Percentiles rank a stretch among this genome's conserved stretches.
Evolutionary conservation across 2,888 invertebrate genomes (phyloP).

Genomic region (Cynaeus angustus): DNA sequence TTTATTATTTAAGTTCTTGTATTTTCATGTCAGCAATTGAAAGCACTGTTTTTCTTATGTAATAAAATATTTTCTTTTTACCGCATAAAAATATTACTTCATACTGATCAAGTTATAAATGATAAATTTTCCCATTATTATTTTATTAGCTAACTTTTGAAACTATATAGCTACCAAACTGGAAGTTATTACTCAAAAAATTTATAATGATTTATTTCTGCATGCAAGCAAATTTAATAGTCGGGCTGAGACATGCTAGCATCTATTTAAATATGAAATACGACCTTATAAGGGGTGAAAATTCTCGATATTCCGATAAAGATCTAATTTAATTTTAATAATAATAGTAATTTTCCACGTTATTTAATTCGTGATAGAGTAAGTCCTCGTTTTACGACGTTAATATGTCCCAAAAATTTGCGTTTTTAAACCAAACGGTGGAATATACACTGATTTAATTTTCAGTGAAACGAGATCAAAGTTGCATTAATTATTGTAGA

Average conservation of each 20-base stretch:
- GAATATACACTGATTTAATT: no score
- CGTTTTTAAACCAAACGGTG: no score
- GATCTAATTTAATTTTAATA: no score
- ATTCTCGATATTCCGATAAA: no score
- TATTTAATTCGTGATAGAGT: no score
- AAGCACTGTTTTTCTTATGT: conserved; percentile 69
- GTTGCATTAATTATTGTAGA: no score
- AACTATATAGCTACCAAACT: conserved; percentile 1
- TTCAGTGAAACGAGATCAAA: no score
- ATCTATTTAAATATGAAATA: not conserved
- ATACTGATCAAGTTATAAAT: conserved; percentile 67
- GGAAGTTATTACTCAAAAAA: not conserved
- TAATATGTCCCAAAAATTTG: no score
- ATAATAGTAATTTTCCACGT: no score
- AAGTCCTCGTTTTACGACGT: no score
- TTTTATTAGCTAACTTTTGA: conserved; percentile 60
- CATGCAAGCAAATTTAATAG: not conserved
- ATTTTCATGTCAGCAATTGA: conserved; percentile 71
- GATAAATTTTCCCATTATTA: conserved; percentile 64
- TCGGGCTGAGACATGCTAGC: not conserved
- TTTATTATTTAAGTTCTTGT: conserved; percentile 72
- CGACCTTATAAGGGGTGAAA: no score
- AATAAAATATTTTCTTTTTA: conserved; percentile 69
- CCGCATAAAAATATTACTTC: conserved; percentile 63
- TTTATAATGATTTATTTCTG: not conserved